Evolutionary conservation across 2,888 invertebrate species (phyloP), one percentile per base, ranked within the genome.

Genomic region (Onchidella celtica): DNA sequence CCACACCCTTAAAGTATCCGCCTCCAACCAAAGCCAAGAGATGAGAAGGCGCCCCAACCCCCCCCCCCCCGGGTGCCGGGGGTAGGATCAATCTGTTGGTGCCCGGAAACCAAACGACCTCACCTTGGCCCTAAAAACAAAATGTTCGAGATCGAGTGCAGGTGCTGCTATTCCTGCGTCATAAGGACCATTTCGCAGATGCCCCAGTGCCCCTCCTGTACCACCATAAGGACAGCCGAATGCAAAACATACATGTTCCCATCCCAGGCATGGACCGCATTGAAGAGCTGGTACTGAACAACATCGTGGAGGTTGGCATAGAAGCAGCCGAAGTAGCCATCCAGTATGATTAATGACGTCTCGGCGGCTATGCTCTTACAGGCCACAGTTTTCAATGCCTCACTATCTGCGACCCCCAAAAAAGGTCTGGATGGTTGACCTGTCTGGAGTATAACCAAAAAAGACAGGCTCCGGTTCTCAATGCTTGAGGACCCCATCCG

Each of bases 321-420:
- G n/a, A n/a, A n/a, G n/a, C n/a, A n/a, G n/a, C n/a, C n/a, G n/a
- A n/a, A n/a, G n/a, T n/a, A n/a, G n/a, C n/a, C n/a, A n/a, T n/a
- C n/a, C n/a, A n/a, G n/a, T n/a, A n/a, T n/a, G n/a, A n/a, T n/a
- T n/a, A n/a, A n/a, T n/a, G n/a, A n/a, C n/a, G 24, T 29, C 47
- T 69, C 2, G 69, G n/a, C n/a, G n/a, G 69, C 21, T 73, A 73
- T 24, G 73, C 73, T 14, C 0, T 73, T n/a, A n/a, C 73, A 27
- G 34, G 55, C n/a, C 73, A 57, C 32, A 32, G 29, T 21, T 32
- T 17, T 21, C 73, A 73, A 34, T 55, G 57, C 21, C 69, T 40
- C 27, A 69, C 69, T 47, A 69, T 69, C 69, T 14, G 4, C n/a
- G 47, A 69, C 21, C 69, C 69, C 57, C 2, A n/a, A 14, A 57